A percentile compares a stretch with the other conserved stretches of the same genome.
Conservation (phyloP, 2,113 vertebrate genomes). For the Bubo blakistoni region DNA sequence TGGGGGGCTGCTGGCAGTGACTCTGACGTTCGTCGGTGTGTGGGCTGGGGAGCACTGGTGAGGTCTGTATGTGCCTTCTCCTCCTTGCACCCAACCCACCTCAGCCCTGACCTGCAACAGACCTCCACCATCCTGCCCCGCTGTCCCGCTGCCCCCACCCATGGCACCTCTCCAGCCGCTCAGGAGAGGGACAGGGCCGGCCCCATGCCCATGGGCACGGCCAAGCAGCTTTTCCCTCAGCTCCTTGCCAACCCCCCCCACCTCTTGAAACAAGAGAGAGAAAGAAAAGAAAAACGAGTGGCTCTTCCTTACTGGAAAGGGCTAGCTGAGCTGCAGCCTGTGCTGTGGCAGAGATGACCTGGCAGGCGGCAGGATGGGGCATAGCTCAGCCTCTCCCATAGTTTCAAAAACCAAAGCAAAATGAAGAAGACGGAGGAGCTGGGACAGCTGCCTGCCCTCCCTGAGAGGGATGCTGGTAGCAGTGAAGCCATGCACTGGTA, state of each 20-base stretch:
- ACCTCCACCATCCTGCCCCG: neutral
- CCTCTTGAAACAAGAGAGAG: neutral
- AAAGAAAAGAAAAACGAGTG: constrained; percentile 57
- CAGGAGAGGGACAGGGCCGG: neutral
- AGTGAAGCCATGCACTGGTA: neutral
- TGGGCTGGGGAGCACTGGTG: neutral
- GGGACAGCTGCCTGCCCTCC: neutral
- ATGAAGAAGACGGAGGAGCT: neutral
- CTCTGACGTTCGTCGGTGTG: neutral
- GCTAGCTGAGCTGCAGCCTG: neutral
- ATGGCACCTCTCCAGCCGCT: neutral
- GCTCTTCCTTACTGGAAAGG: neutral
- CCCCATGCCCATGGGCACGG: rapidly evolving
- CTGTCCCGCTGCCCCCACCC: neutral
- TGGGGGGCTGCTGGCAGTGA: neutral
- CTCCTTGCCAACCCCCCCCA: neutral
- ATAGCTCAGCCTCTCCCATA: neutral
- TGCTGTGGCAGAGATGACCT: neutral
- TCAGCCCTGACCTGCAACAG: neutral
- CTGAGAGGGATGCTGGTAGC: neutral
- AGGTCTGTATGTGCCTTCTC: constrained; percentile 16
- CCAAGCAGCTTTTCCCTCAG: neutral
- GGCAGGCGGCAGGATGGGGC: neutral
- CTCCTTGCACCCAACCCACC: constrained; percentile 24
- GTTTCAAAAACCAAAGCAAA: neutral